Base-by-base conservation (phyloP, 2,113 vertebrate genomes). In the Opisthocomus hoazin region DNA sequence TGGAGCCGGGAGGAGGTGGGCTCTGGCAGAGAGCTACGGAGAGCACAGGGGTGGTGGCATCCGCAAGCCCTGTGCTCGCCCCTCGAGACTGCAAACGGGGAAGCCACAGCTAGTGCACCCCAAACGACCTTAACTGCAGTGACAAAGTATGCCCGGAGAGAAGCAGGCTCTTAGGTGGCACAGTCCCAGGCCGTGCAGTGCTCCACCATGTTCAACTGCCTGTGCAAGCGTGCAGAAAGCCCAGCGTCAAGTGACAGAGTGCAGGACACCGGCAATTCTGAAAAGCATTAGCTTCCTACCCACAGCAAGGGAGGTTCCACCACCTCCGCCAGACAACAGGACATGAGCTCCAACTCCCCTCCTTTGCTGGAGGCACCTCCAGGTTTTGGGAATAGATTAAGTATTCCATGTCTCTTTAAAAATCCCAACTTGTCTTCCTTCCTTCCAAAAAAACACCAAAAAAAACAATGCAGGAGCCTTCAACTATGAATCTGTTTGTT, bases 41-140 rank as follows among this genome's bases (percentile, higher is more conserved):
- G 46, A 30, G 4, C 48, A n/a, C 1, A 5, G 17, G n/a, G 11
- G 4, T 12, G 21, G 22, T 16, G 53, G 13, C 30, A 24, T 29
- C 12, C 74, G 32, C 6, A 61, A 30, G 2, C 15, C 10, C 22
- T 64, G 21, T 12, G 18, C 43, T 46, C 6, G 15, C 5, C 4
- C 45, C 39, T 30, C 12, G 2, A 8, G 4, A 27, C 27, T 22
- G 36, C 50, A 58, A 29, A 24, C 24, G 16, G 48, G 37, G 71
- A 36, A 32, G 58, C 36, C n/a, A 6, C 30, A 58, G 39, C 24
- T 41, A 56, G 58, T 4, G 32, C 32, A 21, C 3, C 34, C 32
- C 26, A 17, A 1, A 1, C 24, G 9, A 13, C 63, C 46, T 53
- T 6, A 53, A 2, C 5, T 22, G 9, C 36, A 8, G 0, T 41